Evolutionary conservation across 1,140 invertebrate genomes (phyloP), one percentile per base, ranked within the genome.

Genomic region (Zaprionus davidi): DNA sequence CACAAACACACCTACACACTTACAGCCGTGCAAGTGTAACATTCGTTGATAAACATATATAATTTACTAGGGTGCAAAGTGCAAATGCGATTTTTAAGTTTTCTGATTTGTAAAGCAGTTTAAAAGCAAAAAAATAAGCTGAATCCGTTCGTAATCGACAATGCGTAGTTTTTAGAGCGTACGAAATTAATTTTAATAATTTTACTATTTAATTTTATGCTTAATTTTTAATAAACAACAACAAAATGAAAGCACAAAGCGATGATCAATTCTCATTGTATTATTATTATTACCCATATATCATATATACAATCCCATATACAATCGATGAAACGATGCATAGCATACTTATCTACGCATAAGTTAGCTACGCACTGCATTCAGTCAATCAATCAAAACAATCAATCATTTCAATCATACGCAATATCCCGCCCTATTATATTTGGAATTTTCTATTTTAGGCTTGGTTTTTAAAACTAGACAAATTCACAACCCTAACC

Each of bases 371-470:
- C 78, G 76, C 49, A 65, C 22, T 12, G 67, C 67, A 77, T 51
- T 26, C n/a, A 20, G 38, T 31, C 34, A 36, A 28, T 44, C 38
- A 46, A 22, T 34, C 5, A 55, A 58, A 31, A 17, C 57, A 11
- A 62, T 70, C 24, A 57, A 28, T 57, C 69, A 65, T 56, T 56
- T 57, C 15, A 17, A 71, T 64, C 44, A 55, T 49, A 17, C 44
- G 38, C 46, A 17, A 44, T 38, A 9, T 44, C 36, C 26, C n/a
- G 36, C 26, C 28, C 28, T 74, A 58, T 60, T 26, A 46, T 49
- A 31, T 58, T 20, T 62, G 73, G 83, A 82, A 87, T 87, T 87
- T 87, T 87, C 83, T 75, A 80, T 87, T 87, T 87, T 87, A 87
- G 77, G 83, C 83, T 75, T 72, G 51, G 74, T 75, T 82, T 82